Evolutionary conservation across 2,113 vertebrate genomes (phyloP), one percentile per base, ranked within the genome.

Genomic region (Ursus arctos): DNA sequence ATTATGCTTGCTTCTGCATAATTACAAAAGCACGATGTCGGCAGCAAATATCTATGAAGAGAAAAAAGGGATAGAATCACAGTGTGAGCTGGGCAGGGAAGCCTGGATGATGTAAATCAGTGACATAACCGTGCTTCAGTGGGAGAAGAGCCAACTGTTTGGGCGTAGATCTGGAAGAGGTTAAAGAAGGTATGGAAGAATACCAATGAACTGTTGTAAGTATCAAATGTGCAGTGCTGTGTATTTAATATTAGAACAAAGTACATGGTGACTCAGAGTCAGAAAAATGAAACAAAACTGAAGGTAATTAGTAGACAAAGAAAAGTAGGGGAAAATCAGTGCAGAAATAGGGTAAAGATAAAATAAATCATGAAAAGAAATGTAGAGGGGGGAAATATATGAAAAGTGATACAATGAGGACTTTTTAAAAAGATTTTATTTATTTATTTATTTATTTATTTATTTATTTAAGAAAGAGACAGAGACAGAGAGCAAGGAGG

Each of bases 1-100:
- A 43, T 43, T 43, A 43, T 5, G 69, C 11, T 91, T 81, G 67
- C 57, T 95, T 95, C 83, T 91, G 14, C 15, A 33, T 97, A 93
- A 89, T 96, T 93, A 53, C 31, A 83, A 90, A 95, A 55, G 51
- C 4, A 67, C 2, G 19, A 15, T 19, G 72, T 47, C 7, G 4
- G 69, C 31, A 11, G 21, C 86, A 96, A 71, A 87, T 93, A 71
- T 83, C 61, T 92, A 59, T 33, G 16, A 84, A 93, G 71, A 96
- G 53, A 69, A 67, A 74, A 24, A 88, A 19, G 21, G 47, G 49
- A 51, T 26, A 77, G 63, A 74, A 83, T 83, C 59, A 36, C 71
- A 89, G 16, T 63, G 36, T 28, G 4, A 63, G 11, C 49, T 67
- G 77, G 40, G 0, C 4, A 7, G 31, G 76, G 33, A 55, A 71